Base-by-base conservation (phyloP, 2,797 vertebrate genomes). In the Acanthurus tractus region DNA sequence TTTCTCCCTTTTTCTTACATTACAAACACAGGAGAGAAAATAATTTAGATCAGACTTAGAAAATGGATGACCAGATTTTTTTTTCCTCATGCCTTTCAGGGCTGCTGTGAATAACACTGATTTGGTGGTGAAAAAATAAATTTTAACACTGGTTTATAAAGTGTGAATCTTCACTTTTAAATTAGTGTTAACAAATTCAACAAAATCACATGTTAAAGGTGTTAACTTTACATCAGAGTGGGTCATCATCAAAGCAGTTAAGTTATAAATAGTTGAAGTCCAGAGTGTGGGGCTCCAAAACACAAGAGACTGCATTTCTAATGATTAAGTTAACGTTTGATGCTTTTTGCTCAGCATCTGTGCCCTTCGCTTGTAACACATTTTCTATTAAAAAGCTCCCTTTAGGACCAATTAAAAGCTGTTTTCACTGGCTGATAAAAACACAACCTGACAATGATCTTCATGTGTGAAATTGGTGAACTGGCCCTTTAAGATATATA, bases 401-500 rank as follows among this genome's bases (percentile, higher is more conserved):
- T 34, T 34, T 34, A 34, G 29, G 7, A 6, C 29, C 29, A 34
- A 34, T 34, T 3, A 34, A 34, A 34, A 34, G 29, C 29, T 34
- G 29, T 34, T 7, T 3, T 34, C 40, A 13, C 10, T 11, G 40
- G 40, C 40, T 13, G 40, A 42, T 34, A 34, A 12, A 48, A 42
- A 42, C 7, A 29, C 15, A 48, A 48, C 45, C 11, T 48, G 45
- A 34, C 45, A 48, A 45, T 11, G 11, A 40, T 36, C 53, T 61
- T 40, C 20, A 46, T 38, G 14, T 62, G 68, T 44, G 40, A 78
- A 63, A 72, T 54, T 44, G 10, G 29, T 34, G 15, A 48, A 49
- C 13, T 40, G 25, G 1, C 62, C 46, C 14, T 48, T 63, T 73
- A 67, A 70, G 20, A 23, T 86, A 82, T 85, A 70, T 82, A 86